Evolutionary conservation across 1,140 invertebrate genomes (phyloP).

Genomic region (Pseudomyrmex concolor): DNA sequence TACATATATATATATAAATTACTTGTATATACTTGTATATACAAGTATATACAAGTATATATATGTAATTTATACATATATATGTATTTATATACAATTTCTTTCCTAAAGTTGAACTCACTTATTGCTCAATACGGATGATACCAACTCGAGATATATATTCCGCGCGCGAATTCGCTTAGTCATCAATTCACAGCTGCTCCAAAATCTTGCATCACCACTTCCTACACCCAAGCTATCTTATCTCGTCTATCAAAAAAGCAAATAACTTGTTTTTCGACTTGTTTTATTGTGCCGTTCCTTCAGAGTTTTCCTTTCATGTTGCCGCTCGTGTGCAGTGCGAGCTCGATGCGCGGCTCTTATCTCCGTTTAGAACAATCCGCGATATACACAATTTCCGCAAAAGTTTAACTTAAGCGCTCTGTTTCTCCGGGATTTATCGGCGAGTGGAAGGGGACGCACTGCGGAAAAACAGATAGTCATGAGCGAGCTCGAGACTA

Average conservation of each 20-base stretch:
- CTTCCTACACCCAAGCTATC: conserved; percentile 35
- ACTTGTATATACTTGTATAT: too few species aligned
- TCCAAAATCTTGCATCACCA: conserved; percentile 41
- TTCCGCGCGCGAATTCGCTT: conserved; percentile 19
- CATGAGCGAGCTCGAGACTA: not conserved
- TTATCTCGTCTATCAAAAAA: conserved; percentile 10
- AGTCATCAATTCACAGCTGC: conserved; percentile 21
- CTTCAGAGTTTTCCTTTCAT: not conserved
- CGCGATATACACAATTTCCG: not conserved
- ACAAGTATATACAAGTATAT: too few species aligned
- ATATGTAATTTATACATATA: too few species aligned
- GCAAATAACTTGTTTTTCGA: conserved; percentile 36
- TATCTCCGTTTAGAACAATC: not conserved
- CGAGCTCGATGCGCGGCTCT: not conserved
- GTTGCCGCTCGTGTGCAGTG: not conserved
- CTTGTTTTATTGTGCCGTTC: conserved; percentile 1
- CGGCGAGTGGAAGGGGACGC: not conserved
- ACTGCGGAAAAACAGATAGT: conserved; percentile 31
- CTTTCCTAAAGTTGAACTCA: not conserved
- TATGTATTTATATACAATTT: not conserved
- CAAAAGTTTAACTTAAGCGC: not conserved
- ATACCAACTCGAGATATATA: not conserved
- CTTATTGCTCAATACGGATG: not conserved
- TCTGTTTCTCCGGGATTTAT: not conserved
- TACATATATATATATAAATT: too few species aligned